These are phyloP conservation scores for Epinephelus malabaricus DNA, from an alignment of 2,797 vertebrate species.

Conservation along the genomic window DNA sequence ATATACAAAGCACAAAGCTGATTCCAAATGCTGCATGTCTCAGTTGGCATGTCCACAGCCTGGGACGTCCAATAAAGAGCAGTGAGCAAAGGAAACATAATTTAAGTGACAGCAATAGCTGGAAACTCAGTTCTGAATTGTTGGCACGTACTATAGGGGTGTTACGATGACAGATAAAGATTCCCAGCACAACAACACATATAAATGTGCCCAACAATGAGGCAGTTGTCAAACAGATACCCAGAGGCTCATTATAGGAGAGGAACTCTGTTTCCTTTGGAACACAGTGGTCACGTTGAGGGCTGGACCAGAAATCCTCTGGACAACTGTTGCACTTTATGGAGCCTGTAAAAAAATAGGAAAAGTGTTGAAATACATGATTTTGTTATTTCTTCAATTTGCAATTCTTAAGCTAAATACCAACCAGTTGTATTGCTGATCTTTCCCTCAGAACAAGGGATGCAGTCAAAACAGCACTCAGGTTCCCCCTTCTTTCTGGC, in stretches of 20 bases:
- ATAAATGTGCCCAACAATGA: slow-evolving; percentile 70
- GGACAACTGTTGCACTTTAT: slow-evolving; percentile 73
- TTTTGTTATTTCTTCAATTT: no score
- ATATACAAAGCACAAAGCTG: slow-evolving; percentile 69
- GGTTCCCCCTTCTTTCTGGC: no score
- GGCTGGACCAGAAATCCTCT: slow-evolving; percentile 59
- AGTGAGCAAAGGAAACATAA: no score
- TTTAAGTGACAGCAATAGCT: no score
- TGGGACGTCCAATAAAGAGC: no score
- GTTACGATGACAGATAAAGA: slow-evolving; percentile 64
- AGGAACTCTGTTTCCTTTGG: no score
- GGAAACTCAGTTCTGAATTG: slow-evolving; percentile 76
- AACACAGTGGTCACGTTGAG: no score
- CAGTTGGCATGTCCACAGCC: slow-evolving; percentile 22
- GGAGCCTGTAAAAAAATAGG: slow-evolving; percentile 63
- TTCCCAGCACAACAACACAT: slow-evolving; percentile 59
- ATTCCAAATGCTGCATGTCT: slow-evolving; percentile 66
- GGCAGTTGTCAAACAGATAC: slow-evolving; percentile 1
- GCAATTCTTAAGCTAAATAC: background rate
- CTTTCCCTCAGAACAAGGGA: slow-evolving; percentile 75
- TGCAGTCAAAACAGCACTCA: slow-evolving; percentile 62
- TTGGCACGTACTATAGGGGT: slow-evolving; percentile 79
- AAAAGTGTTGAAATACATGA: no score
- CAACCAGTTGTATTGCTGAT: slow-evolving; percentile 79
- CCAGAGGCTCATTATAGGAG: slow-evolving; percentile 4